Base-by-base conservation (phyloP, 2,797 vertebrate genomes). In the Dipus sagitta region DNA sequence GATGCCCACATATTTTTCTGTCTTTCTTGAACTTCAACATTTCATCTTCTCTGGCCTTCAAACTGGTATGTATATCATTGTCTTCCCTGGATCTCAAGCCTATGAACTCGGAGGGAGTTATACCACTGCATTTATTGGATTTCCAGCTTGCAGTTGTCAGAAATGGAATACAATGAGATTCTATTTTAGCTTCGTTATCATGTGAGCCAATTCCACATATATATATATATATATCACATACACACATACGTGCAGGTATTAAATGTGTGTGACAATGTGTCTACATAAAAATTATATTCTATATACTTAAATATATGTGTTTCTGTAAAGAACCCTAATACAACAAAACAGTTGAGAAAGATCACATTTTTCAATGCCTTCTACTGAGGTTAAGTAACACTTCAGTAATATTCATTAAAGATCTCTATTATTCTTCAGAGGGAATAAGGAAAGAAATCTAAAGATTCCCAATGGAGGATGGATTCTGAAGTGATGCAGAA, bases 341-440 rank as follows among this genome's bases (percentile, higher is more conserved):
- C 20, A 87, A 71, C 76, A 70, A 34, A 38, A 52, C 24, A 65
- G 15, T 14, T 54, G 17, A 15, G 10, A 24, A 38, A 32, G 18
- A 78, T 62, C 21, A 77, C 60, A 38, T 74, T 91, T 83, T 85
- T 18, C 34, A 76, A n/a, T 70, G 62, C 68, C 38, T 71, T 79
- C 62, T 34, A n/a, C 17, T 38, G 72, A 93, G 17, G 14, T 67
- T 74, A 9, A 60, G 68, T 81, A 76, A 77, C 20, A 58, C 78
- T 70, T 91, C 70, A 91, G 81, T 24, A 52, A 38, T 18, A 5
- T 77, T 64, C 86, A 58, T 47, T 60, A 65, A 92, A 89, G 65
- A 74, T 64, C 54, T 64, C 11, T 64, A 24, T 65, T 14, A 5
- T 38, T 76, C 47, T 42, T 92, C 26, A 32, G 20, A 85, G 54